These are phyloP conservation scores for Corythornis madagascariensis DNA, from an alignment of 2,113 vertebrate genomes.

Conservation along the genomic window DNA sequence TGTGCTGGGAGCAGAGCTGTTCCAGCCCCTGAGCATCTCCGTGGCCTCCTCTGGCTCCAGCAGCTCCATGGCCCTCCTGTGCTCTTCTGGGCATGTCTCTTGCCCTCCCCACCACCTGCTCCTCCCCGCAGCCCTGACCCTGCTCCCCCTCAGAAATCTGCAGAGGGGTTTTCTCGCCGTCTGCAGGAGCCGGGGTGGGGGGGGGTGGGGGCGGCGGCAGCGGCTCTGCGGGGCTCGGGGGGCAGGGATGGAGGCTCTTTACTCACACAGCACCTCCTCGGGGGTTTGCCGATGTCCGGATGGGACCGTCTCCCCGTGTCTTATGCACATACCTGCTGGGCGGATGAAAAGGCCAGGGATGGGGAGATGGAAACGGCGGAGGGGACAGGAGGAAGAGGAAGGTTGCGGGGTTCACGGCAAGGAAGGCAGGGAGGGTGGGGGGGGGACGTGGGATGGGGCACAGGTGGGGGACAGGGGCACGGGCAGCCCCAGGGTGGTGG, in stretches of 20 bases:
- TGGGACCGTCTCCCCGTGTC: conserved; percentile 13
- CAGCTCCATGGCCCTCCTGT: no score
- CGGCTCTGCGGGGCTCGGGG: not conserved
- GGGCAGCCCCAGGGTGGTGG: fast-evolving
- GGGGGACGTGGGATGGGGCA: no score
- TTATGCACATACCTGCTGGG: not conserved
- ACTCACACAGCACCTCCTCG: conserved; percentile 40
- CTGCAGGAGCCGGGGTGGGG: not conserved
- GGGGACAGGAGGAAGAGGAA: not conserved
- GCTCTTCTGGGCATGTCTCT: not conserved
- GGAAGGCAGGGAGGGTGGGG: not conserved
- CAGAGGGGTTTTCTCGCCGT: not conserved
- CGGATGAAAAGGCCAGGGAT: conserved; percentile 10
- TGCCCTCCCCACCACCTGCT: not conserved
- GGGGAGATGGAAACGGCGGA: not conserved
- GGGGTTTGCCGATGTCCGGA: not conserved
- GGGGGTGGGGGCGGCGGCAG: not conserved
- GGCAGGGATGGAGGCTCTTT: conserved; percentile 10
- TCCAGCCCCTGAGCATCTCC: no score
- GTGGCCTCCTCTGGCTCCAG: no score
- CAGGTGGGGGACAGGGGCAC: fast-evolving
- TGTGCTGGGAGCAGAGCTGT: no score
- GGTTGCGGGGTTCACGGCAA: fast-evolving
- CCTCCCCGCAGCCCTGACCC: not conserved
- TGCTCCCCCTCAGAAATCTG: not conserved